Evolutionary conservation across 2,797 vertebrate genomes (phyloP).

Genomic region (Lepilemur septentrionalis): DNA sequence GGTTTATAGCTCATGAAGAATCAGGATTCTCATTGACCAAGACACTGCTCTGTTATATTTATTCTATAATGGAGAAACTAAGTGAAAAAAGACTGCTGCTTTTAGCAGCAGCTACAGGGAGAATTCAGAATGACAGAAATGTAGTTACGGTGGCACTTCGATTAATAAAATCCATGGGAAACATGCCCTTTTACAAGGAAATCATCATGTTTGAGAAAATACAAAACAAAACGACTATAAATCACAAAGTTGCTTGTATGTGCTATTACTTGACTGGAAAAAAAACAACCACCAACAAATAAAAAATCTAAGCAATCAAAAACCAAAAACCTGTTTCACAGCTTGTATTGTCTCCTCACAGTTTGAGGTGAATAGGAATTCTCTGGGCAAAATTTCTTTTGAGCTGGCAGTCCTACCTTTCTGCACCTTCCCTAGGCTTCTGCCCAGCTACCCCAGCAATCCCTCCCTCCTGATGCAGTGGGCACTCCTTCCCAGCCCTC

Average conservation of each 20-base stretch:
- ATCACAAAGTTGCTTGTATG: constrained; percentile 40
- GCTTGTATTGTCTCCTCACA: not conserved
- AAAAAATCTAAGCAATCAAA: constrained; percentile 50
- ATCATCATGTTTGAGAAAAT: constrained; percentile 65
- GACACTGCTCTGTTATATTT: not conserved
- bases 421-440: not conserved
- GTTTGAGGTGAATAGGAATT: constrained; percentile 25
- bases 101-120: not conserved
- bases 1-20: not conserved
- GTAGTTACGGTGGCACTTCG: not conserved
- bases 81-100: not conserved
- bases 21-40: not conserved
- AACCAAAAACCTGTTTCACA: not conserved
- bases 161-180: constrained; percentile 56
- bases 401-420: not conserved
- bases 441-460: no score
- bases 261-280: constrained; percentile 5
- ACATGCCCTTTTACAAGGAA: constrained; percentile 48
- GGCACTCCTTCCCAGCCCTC: not conserved
- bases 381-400: not conserved
- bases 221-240: constrained; percentile 59
- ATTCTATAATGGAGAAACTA: not conserved
- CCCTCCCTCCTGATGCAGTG: not conserved
- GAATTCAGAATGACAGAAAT: constrained; percentile 51
- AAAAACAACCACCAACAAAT: not conserved